Percentiles rank a stretch among this genome's conserved stretches.
These are phyloP conservation scores for Pedetes capensis DNA, from an alignment of 2,113 vertebrate species.

Conservation along the genomic window DNA sequence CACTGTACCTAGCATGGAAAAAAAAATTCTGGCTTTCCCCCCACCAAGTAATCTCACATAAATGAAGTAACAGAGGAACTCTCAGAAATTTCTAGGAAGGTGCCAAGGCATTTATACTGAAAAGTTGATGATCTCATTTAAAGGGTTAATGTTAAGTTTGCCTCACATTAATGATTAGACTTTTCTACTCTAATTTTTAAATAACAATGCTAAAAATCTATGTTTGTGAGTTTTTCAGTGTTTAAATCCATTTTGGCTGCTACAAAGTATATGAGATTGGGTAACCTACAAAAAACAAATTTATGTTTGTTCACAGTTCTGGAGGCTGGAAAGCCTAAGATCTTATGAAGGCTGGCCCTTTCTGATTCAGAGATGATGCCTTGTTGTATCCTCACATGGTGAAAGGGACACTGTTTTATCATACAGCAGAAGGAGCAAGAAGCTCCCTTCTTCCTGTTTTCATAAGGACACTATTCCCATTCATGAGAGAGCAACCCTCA, in stretches of 20 bases:
- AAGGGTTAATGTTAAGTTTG: neutral
- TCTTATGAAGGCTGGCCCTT: no score
- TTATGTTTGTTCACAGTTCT: neutral
- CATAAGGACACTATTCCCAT: neutral
- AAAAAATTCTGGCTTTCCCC: conserved; percentile 56
- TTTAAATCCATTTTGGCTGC: neutral
- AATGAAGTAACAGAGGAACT: conserved; percentile 58
- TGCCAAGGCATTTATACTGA: neutral
- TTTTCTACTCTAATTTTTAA: neutral
- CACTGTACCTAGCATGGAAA: no score
- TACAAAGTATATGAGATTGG: neutral
- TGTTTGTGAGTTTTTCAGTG: neutral
- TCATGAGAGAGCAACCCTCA: neutral
- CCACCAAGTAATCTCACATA: neutral
- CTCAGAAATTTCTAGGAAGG: conserved; percentile 24
- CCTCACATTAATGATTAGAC: neutral
- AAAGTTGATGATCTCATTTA: conserved; percentile 39
- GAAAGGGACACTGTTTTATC: neutral
- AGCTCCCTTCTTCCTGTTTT: neutral
- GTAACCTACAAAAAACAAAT: neutral
- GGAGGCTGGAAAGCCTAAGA: neutral
- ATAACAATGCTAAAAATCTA: neutral
- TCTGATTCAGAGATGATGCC: no score
- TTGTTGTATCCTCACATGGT: neutral
- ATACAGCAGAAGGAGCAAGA: neutral